These are phyloP conservation scores for Nesometra sesokonis DNA, from an alignment of 35 echinoderm and acorn worm genomes.

Conservation along the genomic window DNA sequence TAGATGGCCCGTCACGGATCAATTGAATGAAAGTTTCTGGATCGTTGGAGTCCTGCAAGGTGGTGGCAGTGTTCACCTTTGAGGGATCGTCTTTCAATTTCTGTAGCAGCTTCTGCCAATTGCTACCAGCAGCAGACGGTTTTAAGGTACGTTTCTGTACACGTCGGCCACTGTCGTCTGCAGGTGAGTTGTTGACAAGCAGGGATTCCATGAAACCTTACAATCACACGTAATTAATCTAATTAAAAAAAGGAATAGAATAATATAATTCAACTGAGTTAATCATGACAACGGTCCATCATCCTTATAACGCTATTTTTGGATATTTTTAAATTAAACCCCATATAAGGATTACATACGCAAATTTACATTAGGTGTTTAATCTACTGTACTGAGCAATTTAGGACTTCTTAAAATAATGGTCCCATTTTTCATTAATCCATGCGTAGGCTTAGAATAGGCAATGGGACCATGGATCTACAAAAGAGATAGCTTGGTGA, in stretches of 20 bases:
- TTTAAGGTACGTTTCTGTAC: not conserved
- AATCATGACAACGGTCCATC: not conserved
- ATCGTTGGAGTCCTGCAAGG: not conserved
- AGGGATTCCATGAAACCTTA: not conserved
- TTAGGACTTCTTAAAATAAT: too few species aligned
- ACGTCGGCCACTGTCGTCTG: not conserved
- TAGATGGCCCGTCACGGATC: constrained; percentile 29
- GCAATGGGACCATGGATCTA: too few species aligned
- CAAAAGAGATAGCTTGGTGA: too few species aligned
- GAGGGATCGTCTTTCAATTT: not conserved
- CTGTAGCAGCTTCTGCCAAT: not conserved
- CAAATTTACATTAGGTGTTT: too few species aligned
- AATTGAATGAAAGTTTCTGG: constrained; percentile 19
- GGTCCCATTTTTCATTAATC: too few species aligned
- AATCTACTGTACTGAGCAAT: too few species aligned
- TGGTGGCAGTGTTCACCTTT: not conserved
- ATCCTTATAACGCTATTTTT: not conserved
- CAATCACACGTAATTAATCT: not conserved
- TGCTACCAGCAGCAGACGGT: not conserved
- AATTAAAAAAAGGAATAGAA: not conserved
- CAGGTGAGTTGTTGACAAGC: not conserved
- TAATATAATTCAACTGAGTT: not conserved
- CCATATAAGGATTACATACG: too few species aligned
- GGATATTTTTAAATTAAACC: not conserved
- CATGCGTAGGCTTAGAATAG: too few species aligned